phyloP scores from a whole-genome alignment of 2,888 invertebrate genomes.

The Leucophora obtusa region DNA sequence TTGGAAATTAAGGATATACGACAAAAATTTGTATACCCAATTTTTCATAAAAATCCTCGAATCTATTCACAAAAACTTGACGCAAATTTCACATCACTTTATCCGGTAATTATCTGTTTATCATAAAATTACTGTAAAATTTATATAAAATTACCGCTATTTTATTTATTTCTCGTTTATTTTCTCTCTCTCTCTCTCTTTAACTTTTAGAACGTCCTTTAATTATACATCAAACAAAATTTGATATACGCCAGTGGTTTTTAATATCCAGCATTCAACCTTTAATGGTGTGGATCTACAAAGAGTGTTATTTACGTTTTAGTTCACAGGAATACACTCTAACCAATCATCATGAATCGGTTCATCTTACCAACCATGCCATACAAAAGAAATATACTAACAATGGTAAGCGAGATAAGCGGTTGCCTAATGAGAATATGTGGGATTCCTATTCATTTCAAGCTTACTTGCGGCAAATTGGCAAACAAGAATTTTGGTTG shows the following conservation, averaged over 20 bases:
- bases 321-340: conserved; percentile 93
- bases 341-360: conserved; percentile 92
- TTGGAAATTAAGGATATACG: no score
- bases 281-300: conserved; percentile 94
- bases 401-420: conserved; percentile 84
- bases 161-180: no score
- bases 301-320: conserved; percentile 94
- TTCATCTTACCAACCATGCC: conserved; percentile 95
- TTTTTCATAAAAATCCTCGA: no score
- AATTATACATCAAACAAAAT: conserved; percentile 93
- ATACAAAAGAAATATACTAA: conserved; percentile 92
- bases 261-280: conserved; percentile 94
- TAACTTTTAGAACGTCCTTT: conserved; percentile 87
- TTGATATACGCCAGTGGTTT: conserved; percentile 98
- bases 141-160: no score
- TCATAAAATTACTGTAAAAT: no score
- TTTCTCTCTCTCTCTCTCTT: no score
- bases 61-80: no score
- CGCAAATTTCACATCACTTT: no score
- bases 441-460: conserved; percentile 94
- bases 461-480: conserved; percentile 80
- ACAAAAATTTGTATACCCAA: no score
- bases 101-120: no score
- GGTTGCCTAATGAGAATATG: conserved; percentile 94
- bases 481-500: conserved; percentile 89